These are phyloP conservation scores for Porites cylindrica DNA, from an alignment of 92 coral and sea anemone genomes.

Conservation along the genomic window DNA sequence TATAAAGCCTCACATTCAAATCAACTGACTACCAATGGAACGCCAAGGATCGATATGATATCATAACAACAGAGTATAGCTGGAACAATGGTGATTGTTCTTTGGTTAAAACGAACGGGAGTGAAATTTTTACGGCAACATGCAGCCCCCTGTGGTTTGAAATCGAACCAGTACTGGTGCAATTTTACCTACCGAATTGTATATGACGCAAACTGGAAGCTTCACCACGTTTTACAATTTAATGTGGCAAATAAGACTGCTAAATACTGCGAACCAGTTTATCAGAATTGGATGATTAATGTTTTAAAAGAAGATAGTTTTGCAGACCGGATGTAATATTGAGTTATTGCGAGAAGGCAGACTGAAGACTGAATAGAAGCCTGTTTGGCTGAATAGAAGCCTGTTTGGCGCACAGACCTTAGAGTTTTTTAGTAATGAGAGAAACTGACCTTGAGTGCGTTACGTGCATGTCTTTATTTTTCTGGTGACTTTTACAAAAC, in stretches of 20 bases:
- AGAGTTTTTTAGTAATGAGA: background rate
- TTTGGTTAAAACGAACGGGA: background rate
- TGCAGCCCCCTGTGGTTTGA: constrained; percentile 18
- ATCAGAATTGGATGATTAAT: background rate
- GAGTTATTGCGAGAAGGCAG: constrained; percentile 33
- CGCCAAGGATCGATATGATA: background rate
- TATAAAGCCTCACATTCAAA: background rate
- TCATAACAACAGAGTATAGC: background rate
- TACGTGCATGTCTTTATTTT: background rate
- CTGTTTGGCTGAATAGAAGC: constrained; percentile 37
- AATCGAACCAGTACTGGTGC: constrained; percentile 15
- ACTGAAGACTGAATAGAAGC: constrained; percentile 23
- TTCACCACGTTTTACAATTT: background rate
- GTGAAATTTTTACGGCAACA: background rate
- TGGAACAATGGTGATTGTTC: constrained; percentile 6
- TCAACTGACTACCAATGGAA: constrained; percentile 1
- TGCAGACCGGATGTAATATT: background rate
- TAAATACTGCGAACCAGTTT: background rate
- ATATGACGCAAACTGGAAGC: background rate
- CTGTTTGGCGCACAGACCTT: constrained; percentile 19
- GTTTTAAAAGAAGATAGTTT: background rate
- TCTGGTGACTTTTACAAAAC: no score
- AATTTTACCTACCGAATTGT: constrained; percentile 25
- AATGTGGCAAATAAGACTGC: constrained; percentile 8
- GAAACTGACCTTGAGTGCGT: background rate